phyloP scores from a whole-genome alignment of 2,888 invertebrate genomes.

The Pyrochroa serraticornis region DNA sequence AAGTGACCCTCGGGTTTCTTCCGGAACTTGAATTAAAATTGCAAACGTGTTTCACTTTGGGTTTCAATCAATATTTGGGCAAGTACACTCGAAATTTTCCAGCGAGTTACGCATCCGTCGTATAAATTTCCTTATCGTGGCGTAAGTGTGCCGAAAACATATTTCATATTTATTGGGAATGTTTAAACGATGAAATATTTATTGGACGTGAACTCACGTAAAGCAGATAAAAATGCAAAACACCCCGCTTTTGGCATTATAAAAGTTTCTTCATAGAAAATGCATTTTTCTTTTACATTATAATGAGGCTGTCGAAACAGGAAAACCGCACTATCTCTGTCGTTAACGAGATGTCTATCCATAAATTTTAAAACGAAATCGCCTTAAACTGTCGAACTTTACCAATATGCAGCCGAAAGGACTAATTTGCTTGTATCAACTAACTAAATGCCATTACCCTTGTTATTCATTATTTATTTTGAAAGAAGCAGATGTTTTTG shows the following conservation, averaged over 20 bases:
- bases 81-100: constrained; percentile 3
- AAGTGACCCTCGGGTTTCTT: constrained; percentile 21
- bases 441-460: too few species aligned
- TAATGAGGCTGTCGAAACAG: constrained; percentile 27
- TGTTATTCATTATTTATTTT: too few species aligned
- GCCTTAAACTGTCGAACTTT: too few species aligned
- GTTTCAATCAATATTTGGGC: constrained; percentile 1
- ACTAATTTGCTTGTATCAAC: too few species aligned
- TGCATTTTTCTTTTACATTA: constrained; percentile 29
- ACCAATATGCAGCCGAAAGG: too few species aligned
- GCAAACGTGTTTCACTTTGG: neutral
- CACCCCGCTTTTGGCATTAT: constrained; percentile 25
- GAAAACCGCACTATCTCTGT: constrained; percentile 21
- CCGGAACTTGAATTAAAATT: constrained; percentile 19
- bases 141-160: constrained; percentile 27
- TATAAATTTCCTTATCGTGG: constrained; percentile 27
- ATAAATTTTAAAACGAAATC: constrained; percentile 13
- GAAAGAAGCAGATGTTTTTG: too few species aligned
- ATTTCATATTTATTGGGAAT: constrained; percentile 26
- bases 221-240: constrained; percentile 31
- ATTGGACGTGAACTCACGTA: constrained; percentile 31
- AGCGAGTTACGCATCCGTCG: constrained; percentile 4
- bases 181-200: constrained; percentile 26
- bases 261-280: constrained; percentile 32
- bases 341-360: constrained; percentile 20